Evolutionary conservation across 2,888 invertebrate species (phyloP), one percentile per base, ranked within the genome.

Genomic region (Bugulina stolonifera): DNA sequence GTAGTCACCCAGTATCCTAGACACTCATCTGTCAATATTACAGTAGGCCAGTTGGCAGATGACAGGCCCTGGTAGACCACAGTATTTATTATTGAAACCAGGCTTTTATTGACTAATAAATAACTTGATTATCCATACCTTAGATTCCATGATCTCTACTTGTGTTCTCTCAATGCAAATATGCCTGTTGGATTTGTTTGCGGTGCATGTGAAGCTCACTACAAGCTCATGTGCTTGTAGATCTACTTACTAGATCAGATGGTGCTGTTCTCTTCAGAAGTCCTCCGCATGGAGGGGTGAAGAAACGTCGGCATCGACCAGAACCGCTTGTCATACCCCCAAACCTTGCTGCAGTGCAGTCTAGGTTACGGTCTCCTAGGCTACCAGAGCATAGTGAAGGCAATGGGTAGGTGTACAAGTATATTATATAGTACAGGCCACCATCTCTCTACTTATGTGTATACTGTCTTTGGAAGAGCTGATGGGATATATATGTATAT

Each of bases 201-300:
- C n/a, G n/a, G n/a, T n/a, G n/a, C n/a, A n/a, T n/a, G n/a, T n/a
- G n/a, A n/a, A n/a, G n/a, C n/a, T n/a, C n/a, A n/a, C n/a, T n/a
- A n/a, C n/a, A n/a, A n/a, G n/a, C n/a, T 43, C 43, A 18, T 43
- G 43, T 64, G 25, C 2, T 64, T 32, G 10, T n/a, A 58, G 55
- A 69, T 29, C 32, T 69, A 29, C 69, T 72, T 23, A 34, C 35
- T 27, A 25, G 54, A 23, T 69, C 64, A n/a, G 87, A 89, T 72
- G 90, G 91, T 77, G 91, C 91, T 76, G 90, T 91, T 54, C 91
- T 93, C 81, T 87, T 92, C 75, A 91, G 90, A 85, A 92, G 92
- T 77, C 88, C 90, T 76, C 88, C 91, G 34, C 78, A 80, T 25
- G 81, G 80, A 73, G 80, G 81, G 0, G 76, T 81, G 32, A 79